Conservation (phyloP, 2,797 vertebrate genomes). For the Gadopsis marmoratus region DNA sequence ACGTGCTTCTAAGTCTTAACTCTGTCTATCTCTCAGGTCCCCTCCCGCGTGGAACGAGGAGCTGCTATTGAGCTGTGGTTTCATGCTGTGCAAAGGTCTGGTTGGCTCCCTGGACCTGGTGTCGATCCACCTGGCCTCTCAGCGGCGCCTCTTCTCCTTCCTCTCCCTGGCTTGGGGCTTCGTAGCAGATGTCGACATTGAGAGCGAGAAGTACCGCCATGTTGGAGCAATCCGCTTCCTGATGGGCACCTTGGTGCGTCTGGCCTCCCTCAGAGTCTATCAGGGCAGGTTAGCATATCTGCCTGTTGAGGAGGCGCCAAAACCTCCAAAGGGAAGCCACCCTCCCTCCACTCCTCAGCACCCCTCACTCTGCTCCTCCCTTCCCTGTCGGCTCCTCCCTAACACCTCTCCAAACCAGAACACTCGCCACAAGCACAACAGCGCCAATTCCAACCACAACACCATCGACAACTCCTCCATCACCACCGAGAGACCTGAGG, state of each 20-base stretch:
- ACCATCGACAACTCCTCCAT: slow-evolving; percentile 66
- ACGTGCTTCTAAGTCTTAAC: not conserved
- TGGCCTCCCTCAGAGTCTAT: slow-evolving; percentile 89
- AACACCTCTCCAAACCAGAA: slow-evolving; percentile 67
- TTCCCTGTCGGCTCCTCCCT: slow-evolving; percentile 69
- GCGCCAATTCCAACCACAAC: slow-evolving; percentile 68
- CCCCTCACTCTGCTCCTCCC: slow-evolving; percentile 72
- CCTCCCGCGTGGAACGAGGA: slow-evolving; percentile 89
- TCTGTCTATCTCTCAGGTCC: slow-evolving; percentile 78
- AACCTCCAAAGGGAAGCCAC: slow-evolving; percentile 55
- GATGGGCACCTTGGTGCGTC: slow-evolving; percentile 90
- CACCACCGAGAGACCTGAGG: slow-evolving; percentile 54
- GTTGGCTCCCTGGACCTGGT: slow-evolving; percentile 90
- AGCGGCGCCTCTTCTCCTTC: slow-evolving; percentile 91
- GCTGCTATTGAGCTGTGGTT: slow-evolving; percentile 91
- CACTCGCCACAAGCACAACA: slow-evolving; percentile 44
- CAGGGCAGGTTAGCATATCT: slow-evolving; percentile 91
- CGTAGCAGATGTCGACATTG: slow-evolving; percentile 94
- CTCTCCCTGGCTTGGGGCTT: slow-evolving; percentile 96
- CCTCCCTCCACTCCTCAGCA: slow-evolving; percentile 56
- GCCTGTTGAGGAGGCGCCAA: slow-evolving; percentile 68
- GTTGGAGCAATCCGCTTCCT: slow-evolving; percentile 92
- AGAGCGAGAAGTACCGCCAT: slow-evolving; percentile 93
- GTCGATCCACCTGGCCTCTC: slow-evolving; percentile 87
- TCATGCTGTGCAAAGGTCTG: slow-evolving; percentile 91